Percentiles rank a stretch among this genome's conserved stretches.
Evolutionary conservation across 2,797 vertebrate genomes (phyloP).

Genomic region (Echiichthys vipera): DNA sequence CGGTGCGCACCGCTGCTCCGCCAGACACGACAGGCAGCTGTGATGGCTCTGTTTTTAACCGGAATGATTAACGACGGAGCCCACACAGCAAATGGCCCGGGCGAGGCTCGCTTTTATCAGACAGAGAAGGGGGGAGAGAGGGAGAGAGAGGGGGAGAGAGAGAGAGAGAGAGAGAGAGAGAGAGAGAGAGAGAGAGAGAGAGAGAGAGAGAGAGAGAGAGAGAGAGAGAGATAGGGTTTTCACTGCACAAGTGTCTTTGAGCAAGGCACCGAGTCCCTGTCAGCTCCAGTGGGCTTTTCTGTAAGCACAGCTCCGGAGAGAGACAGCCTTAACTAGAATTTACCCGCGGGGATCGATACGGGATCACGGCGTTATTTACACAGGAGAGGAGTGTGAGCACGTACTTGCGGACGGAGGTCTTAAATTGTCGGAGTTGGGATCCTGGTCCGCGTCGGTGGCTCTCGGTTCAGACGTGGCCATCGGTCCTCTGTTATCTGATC

Average conservation of each 20-base stretch:
- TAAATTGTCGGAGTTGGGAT: conserved; percentile 92
- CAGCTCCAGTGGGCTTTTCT: conserved; percentile 8
- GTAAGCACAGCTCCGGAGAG: conserved; percentile 13
- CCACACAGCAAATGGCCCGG: conserved; percentile 79
- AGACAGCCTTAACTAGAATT: conserved; percentile 26
- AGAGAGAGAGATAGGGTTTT: neutral
- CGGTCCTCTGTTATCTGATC: conserved; percentile 75
- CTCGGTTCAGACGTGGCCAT: conserved; percentile 95
- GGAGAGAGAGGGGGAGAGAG: conserved; percentile 12
- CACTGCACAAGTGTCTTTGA: conserved; percentile 59
- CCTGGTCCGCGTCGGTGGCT: conserved; percentile 89
- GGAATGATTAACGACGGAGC: conserved; percentile 83
- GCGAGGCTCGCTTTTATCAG: conserved; percentile 73
- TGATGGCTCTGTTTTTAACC: conserved; percentile 85
- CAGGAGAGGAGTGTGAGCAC: conserved; percentile 67
- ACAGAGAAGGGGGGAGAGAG: conserved; percentile 47
- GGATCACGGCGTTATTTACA: conserved; percentile 10
- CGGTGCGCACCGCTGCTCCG: conserved; percentile 60
- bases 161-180: neutral
- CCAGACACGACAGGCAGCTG: conserved; percentile 78
- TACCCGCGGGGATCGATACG: conserved; percentile 19
- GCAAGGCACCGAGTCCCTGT: conserved; percentile 61
- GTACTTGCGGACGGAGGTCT: conserved; percentile 93
- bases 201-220: too few species aligned
- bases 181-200: neutral